Percentiles rank a stretch among this genome's conserved stretches.
Evolutionary conservation across 1,140 invertebrate genomes (phyloP).

Genomic region (Pseudoatta argentina): DNA sequence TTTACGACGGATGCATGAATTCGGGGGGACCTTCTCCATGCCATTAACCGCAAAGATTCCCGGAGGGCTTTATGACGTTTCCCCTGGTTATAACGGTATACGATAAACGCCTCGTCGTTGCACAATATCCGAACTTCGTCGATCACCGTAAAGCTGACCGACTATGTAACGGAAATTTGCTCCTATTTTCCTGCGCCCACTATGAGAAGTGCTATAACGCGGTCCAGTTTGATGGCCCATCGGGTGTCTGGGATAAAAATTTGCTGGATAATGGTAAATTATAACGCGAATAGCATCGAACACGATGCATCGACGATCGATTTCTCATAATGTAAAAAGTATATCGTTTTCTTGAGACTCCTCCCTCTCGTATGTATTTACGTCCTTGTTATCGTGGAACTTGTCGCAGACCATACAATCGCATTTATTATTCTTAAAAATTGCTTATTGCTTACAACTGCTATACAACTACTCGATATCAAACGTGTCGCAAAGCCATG

Average conservation of each 20-base stretch:
- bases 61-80: constrained; percentile 52
- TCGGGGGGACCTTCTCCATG: constrained; percentile 28
- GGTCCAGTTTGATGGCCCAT: constrained; percentile 4
- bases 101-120: constrained; percentile 45
- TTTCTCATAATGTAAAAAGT: not conserved
- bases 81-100: constrained; percentile 36
- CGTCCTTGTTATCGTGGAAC: not conserved
- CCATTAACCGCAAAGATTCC: constrained; percentile 49
- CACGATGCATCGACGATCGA: not conserved
- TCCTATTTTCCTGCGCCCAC: constrained; percentile 36
- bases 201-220: not conserved
- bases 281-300: not conserved
- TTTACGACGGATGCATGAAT: constrained; percentile 57
- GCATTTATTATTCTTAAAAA: not conserved
- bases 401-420: constrained; percentile 6
- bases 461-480: not conserved
- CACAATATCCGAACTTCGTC: constrained; percentile 55
- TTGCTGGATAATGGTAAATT: constrained; percentile 36
- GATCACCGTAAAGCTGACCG: constrained; percentile 56
- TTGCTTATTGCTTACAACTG: too few species aligned
- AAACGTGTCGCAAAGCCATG: not conserved
- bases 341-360: not conserved
- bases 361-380: not conserved
- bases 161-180: constrained; percentile 55
- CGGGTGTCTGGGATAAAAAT: not conserved